Evolutionary conservation across 2,797 vertebrate species (phyloP), one percentile per base, ranked within the genome.

Genomic region (Emydoidea blandingii): DNA sequence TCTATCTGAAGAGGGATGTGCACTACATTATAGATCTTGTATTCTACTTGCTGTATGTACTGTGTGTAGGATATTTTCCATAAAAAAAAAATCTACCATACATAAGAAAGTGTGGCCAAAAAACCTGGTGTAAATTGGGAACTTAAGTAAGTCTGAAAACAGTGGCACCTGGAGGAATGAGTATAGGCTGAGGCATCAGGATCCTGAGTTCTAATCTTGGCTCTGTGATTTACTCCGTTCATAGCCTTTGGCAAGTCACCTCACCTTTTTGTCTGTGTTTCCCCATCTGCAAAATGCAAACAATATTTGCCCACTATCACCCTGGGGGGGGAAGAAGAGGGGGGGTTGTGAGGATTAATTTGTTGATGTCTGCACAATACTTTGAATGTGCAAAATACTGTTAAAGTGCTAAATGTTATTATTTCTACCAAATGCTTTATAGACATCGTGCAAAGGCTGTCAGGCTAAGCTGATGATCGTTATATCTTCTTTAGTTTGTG

Each of bases 231-330:
- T 44, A 1, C 23, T 49, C 54, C 53, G 37, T 49, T 34, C 15
- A 37, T n/a, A 62, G 41, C 49, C 74, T 31, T 49, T 54, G 49
- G 44, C 29, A 34, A n/a, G n/a, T 7, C 0, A 0, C 50, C n/a
- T 44, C 41, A 6, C 25, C 0, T 34, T 34, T 78, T 53, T 76
- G n/a, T 41, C 62, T 50, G 27, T 27, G 12, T 65, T n/a, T 83
- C 9, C 34, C 65, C 65, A 68, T 21, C n/a, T 37, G 18, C 53
- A 25, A 81, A 0, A 52, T 31, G 10, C 8, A 25, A 34, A 27
- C 78, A 62, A 68, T 84, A 50, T 56, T 10, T 88, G 65, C 21
- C 80, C 68, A 47, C 50, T 52, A 21, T 37, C 12, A 25, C 23
- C 19, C 23, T 14, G 9, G 3, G 72, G 15, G 11, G 5, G 31